Percentiles rank a stretch among this genome's conserved stretches.
Conservation (phyloP, 2,888 invertebrate species). For the Zhengitettix transpicula region DNA sequence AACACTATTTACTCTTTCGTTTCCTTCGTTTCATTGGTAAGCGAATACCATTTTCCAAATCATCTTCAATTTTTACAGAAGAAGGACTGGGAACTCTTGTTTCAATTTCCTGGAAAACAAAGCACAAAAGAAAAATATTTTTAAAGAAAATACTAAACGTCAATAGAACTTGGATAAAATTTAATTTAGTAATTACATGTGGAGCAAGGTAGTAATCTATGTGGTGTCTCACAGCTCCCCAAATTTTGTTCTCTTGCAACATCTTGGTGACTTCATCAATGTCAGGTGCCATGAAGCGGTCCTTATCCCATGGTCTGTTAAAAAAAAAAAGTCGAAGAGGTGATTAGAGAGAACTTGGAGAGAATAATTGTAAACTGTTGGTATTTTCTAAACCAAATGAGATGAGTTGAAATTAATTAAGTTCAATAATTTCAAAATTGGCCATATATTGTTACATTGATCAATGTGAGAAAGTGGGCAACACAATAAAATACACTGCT, state of each 20-base stretch:
- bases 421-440: too few species aligned
- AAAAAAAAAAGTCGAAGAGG: slow-evolving; percentile 1
- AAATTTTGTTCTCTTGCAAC: slow-evolving; percentile 30
- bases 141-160: neutral
- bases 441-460: too few species aligned
- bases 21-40: too few species aligned
- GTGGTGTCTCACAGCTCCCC: slow-evolving; percentile 31
- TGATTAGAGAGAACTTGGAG: neutral
- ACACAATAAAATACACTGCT: too few species aligned
- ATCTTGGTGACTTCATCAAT: slow-evolving; percentile 39
- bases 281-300: slow-evolving; percentile 46
- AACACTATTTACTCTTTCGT: too few species aligned
- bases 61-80: slow-evolving; percentile 16
- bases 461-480: too few species aligned
- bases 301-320: slow-evolving; percentile 39
- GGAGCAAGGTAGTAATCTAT: slow-evolving; percentile 27
- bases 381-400: too few species aligned
- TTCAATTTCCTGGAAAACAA: slow-evolving; percentile 25
- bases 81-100: slow-evolving; percentile 34
- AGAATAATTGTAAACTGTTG: neutral
- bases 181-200: slow-evolving; percentile 18
- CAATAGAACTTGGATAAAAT: neutral
- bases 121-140: too few species aligned
- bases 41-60: too few species aligned
- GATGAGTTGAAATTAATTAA: too few species aligned